These are phyloP conservation scores for Lypha dubia DNA, from an alignment of 2,888 invertebrate species.

Conservation along the genomic window DNA sequence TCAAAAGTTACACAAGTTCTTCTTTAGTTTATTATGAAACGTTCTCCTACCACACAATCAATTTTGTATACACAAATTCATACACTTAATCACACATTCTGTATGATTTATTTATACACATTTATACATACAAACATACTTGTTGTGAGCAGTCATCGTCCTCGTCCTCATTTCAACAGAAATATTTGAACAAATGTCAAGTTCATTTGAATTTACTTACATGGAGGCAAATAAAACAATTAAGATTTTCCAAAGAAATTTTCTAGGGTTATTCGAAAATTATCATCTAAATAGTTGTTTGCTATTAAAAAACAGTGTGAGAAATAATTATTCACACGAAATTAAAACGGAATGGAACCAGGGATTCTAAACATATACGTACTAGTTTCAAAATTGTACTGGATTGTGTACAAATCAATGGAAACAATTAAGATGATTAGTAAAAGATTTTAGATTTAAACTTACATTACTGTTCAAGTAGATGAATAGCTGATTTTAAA, in stretches of 20 bases:
- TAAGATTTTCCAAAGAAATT: constrained; percentile 40
- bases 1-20: neutral
- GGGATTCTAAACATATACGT: no score
- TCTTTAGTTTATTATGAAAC: neutral
- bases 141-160: neutral
- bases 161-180: neutral
- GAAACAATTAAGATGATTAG: no score
- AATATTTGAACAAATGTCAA: constrained; percentile 23
- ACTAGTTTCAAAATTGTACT: no score
- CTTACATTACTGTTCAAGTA: no score
- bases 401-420: no score
- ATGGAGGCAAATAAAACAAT: constrained; percentile 55
- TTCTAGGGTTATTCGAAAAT: constrained; percentile 47
- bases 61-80: neutral
- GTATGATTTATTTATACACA: no score
- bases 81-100: neutral
- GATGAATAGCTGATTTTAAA: no score
- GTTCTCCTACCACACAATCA: neutral
- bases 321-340: neutral
- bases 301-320: constrained; percentile 7
- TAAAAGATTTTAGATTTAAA: no score
- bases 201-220: constrained; percentile 54
- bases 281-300: constrained; percentile 27
- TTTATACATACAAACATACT: neutral
- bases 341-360: neutral